Evolutionary conservation across 2,888 invertebrate genomes (phyloP), one percentile per base, ranked within the genome.

Genomic region (Brachyptera risi): DNA sequence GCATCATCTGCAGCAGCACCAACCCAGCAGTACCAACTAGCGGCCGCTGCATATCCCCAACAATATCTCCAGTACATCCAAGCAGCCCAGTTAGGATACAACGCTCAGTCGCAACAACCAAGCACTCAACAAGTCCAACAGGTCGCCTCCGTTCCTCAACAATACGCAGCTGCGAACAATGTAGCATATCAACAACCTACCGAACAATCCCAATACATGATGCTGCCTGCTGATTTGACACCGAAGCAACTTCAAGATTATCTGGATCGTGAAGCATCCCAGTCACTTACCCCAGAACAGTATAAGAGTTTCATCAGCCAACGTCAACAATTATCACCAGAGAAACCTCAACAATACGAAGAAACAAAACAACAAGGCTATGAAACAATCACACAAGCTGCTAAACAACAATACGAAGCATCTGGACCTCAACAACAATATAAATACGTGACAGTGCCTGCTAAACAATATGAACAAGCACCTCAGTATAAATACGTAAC

Each of bases 241-340:
- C 54, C 31, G 2, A 54, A 54, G 35, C 54, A 54, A 35, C 54
- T 54, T 3, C 54, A 54, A 21, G 54, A 35, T 3, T 54, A 54
- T 35, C 17, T 54, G 19, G 35, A 54, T 24, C 54, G 37, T 21
- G 54, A 54, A 15, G 54, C 54, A 1, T 19, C 35, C n/a, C 31
- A 21, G 17, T 35, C 35, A 2, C 54, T 54, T 3, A 54, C 54
- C 13, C 54, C 54, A 21, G 35, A 54, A 13, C 54, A 54, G 35
- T 54, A 54, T 38, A 35, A 54, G 37, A 35, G 35, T 7, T 54
- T 54, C 54, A 54, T 54, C 54, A 35, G 35, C 4, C 54, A 54
- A 15, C 54, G 37, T 13, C 54, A 54, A 23, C 54, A 54, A 37
- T 2, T 35, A 21, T 54, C 54, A 21, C 19, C 54, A 9, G 54